Evolutionary conservation across 2,888 invertebrate species (phyloP).

Genomic region (Imbricaverruca yamaguchii): DNA sequence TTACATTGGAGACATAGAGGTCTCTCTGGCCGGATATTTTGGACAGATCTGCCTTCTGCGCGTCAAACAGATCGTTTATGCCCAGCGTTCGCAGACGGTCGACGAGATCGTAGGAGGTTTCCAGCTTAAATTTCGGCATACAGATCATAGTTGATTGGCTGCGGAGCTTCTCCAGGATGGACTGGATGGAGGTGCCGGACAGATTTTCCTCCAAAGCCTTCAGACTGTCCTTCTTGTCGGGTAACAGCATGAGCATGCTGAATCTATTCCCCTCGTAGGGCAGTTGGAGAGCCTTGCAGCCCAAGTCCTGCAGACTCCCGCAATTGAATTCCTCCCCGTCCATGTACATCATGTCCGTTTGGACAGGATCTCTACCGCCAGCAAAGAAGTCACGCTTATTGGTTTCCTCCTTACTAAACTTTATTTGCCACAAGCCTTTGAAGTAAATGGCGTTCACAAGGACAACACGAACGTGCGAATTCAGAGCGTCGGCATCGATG

Average conservation of each 20-base stretch:
- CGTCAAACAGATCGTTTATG: constrained; percentile 56
- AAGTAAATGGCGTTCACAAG: constrained; percentile 80
- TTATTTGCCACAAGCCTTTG: constrained; percentile 66
- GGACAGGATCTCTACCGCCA: constrained; percentile 59
- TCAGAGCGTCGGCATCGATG: constrained; percentile 50
- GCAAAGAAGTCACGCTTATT: constrained; percentile 67
- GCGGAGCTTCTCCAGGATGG: constrained; percentile 50
- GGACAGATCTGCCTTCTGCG: constrained; percentile 54
- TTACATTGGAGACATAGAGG: constrained; percentile 58
- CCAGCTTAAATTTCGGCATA: constrained; percentile 73
- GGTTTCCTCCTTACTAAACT: constrained; percentile 63
- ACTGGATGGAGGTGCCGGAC: constrained; percentile 50
- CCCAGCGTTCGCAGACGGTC: constrained; percentile 60
- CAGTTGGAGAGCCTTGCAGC: constrained; percentile 65
- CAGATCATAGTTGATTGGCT: constrained; percentile 55
- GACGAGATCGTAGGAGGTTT: constrained; percentile 59
- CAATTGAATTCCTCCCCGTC: constrained; percentile 17
- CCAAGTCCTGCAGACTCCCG: constrained; percentile 57
- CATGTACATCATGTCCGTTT: constrained; percentile 62
- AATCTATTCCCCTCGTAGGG: constrained; percentile 60
- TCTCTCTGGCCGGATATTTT: constrained; percentile 49
- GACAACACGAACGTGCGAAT: constrained; percentile 55
- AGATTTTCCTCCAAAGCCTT: constrained; percentile 54
- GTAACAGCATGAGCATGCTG: constrained; percentile 68
- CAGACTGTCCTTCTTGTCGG: constrained; percentile 59